Percentiles rank a stretch among this genome's conserved stretches.
These are phyloP conservation scores for Heliocidaris erythrogramma DNA, from an alignment of 35 echinoderm and acorn worm genomes.

Conservation along the genomic window DNA sequence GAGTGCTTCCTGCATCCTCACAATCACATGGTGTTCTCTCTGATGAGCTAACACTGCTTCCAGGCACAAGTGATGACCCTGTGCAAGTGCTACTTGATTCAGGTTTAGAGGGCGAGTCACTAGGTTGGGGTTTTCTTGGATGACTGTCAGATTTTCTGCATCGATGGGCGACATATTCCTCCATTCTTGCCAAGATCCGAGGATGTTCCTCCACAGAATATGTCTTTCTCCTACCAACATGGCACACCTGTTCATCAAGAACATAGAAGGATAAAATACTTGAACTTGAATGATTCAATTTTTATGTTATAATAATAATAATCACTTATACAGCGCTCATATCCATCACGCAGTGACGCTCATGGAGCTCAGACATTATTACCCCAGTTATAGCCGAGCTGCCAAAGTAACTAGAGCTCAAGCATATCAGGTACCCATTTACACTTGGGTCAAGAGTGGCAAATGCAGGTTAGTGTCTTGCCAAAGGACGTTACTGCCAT, in stretches of 20 bases:
- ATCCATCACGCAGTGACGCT: too few species aligned
- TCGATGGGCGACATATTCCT: background rate
- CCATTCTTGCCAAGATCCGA: background rate
- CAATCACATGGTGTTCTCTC: background rate
- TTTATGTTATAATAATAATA: too few species aligned
- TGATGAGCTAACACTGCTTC: background rate
- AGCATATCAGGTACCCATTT: too few species aligned
- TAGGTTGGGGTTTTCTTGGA: background rate
- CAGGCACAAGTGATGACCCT: background rate
- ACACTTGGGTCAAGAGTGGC: too few species aligned
- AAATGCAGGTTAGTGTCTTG: too few species aligned
- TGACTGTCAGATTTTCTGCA: background rate
- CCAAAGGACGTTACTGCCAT: too few species aligned
- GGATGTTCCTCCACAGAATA: slow-evolving; percentile 16
- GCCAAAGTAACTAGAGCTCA: too few species aligned
- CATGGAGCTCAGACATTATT: too few species aligned
- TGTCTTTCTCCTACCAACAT: slow-evolving; percentile 59
- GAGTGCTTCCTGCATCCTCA: background rate
- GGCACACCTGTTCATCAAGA: slow-evolving; percentile 56
- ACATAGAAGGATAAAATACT: background rate
- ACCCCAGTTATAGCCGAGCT: too few species aligned
- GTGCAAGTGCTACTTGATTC: background rate
- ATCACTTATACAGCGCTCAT: too few species aligned
- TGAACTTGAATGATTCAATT: too few species aligned
- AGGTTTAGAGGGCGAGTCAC: background rate